Evolutionary conservation across 2,888 invertebrate species (phyloP).

Genomic region (Elegia similella): DNA sequence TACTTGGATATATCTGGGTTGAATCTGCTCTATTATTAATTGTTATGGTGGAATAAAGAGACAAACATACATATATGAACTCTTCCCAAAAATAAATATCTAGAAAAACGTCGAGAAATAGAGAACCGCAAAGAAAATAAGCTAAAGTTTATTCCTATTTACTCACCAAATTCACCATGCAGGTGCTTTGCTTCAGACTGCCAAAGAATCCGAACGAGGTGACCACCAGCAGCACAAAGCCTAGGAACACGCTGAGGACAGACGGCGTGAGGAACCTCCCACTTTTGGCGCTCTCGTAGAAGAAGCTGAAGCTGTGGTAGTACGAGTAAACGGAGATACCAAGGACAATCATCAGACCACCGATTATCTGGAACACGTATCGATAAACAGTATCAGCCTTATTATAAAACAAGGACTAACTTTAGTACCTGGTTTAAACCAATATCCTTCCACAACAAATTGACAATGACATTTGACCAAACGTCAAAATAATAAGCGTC

Average conservation of each 20-base stretch:
- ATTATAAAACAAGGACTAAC: not conserved
- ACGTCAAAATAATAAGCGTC: too few relatives aligned
- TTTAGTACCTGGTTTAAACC: too few relatives aligned
- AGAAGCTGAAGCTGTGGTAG: slow-evolving; percentile 62
- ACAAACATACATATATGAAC: too few relatives aligned
- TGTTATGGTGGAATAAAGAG: not conserved
- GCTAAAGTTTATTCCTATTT: too few relatives aligned
- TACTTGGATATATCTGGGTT: too few relatives aligned
- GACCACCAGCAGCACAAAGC: slow-evolving; percentile 87
- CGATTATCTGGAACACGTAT: slow-evolving; percentile 54
- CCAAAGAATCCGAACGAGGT: slow-evolving; percentile 93
- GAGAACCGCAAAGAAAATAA: too few relatives aligned
- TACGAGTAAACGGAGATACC: slow-evolving; percentile 69
- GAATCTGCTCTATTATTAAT: too few relatives aligned
- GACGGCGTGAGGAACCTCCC: slow-evolving; percentile 87
- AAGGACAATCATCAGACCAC: slow-evolving; percentile 63
- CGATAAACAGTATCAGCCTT: not conserved
- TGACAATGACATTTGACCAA: too few relatives aligned
- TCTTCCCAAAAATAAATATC: too few relatives aligned
- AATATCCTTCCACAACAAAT: too few relatives aligned
- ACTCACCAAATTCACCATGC: slow-evolving; percentile 83
- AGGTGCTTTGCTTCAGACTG: slow-evolving; percentile 89
- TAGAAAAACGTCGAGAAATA: too few relatives aligned
- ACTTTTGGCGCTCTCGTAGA: slow-evolving; percentile 54
- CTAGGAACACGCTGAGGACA: slow-evolving; percentile 87